A percentile compares a stretch with the other conserved stretches of the same genome.
Conservation (phyloP, 2,888 invertebrate genomes). For the Plebejus argus region DNA sequence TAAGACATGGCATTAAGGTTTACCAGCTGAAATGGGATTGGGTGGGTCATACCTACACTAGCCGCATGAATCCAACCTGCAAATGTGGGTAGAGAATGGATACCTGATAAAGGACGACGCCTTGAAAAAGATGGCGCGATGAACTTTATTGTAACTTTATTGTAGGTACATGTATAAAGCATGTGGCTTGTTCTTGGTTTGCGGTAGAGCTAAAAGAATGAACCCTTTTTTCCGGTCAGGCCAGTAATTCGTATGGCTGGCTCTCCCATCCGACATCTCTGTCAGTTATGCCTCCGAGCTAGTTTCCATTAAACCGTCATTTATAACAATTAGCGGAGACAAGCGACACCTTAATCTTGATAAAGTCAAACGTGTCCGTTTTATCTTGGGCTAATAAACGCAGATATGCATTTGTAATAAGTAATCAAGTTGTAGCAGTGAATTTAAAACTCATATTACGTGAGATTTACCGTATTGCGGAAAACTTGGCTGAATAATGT, state of each 20-base stretch:
- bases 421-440: constrained; percentile 5
- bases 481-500: background rate
- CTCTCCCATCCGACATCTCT: background rate
- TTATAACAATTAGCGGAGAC: constrained; percentile 25
- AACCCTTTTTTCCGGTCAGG: background rate
- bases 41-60: no score
- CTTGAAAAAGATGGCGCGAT: no score
- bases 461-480: background rate
- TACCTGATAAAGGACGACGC: no score
- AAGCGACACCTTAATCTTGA: constrained; percentile 28
- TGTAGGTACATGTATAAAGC: no score
- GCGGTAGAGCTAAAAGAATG: no score
- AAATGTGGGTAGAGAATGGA: no score
- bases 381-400: background rate
- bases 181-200: no score
- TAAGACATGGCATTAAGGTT: no score
- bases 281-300: background rate
- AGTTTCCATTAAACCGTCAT: constrained; percentile 22
- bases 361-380: constrained; percentile 1
- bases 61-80: no score
- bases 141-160: no score
- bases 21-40: no score
- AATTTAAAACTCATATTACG: background rate
- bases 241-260: background rate
- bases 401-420: constrained; percentile 12